Conservation (phyloP, 2,888 invertebrate genomes). For the Petrolisthes cinctipes region DNA sequence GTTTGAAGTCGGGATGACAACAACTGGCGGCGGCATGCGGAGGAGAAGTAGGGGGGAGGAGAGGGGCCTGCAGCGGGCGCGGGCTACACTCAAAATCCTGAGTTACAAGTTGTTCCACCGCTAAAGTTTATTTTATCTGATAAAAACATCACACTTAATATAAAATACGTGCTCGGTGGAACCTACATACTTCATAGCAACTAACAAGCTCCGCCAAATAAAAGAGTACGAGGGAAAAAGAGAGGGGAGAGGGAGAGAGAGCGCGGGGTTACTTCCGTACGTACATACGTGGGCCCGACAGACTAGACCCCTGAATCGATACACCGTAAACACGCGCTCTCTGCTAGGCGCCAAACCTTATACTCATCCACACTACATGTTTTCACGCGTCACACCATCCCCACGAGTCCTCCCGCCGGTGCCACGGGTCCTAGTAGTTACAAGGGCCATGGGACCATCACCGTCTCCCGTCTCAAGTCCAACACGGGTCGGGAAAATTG, state of each 20-base stretch:
- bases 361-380: conserved; percentile 53
- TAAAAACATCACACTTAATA: background rate
- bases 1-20: background rate
- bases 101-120: background rate
- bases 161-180: background rate
- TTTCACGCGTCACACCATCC: conserved; percentile 50
- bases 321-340: conserved; percentile 59
- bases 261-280: conserved; percentile 19
- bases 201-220: background rate
- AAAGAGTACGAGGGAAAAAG: background rate
- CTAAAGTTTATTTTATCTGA: background rate
- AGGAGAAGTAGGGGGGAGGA: background rate
- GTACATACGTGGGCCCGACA: conserved; percentile 12
- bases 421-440: background rate
- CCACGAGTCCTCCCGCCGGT: conserved; percentile 23
- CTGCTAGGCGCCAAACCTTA: conserved; percentile 59
- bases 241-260: background rate
- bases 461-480: background rate
- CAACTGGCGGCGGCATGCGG: conserved; percentile 18
- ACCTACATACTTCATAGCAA: background rate
- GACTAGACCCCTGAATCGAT: conserved; percentile 46
- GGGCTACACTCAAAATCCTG: background rate
- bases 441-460: background rate
- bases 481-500: background rate
- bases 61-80: background rate